Evolutionary conservation across 2,888 invertebrate species (phyloP), one percentile per base, ranked within the genome.

Genomic region (Drosophila demipolita): DNA sequence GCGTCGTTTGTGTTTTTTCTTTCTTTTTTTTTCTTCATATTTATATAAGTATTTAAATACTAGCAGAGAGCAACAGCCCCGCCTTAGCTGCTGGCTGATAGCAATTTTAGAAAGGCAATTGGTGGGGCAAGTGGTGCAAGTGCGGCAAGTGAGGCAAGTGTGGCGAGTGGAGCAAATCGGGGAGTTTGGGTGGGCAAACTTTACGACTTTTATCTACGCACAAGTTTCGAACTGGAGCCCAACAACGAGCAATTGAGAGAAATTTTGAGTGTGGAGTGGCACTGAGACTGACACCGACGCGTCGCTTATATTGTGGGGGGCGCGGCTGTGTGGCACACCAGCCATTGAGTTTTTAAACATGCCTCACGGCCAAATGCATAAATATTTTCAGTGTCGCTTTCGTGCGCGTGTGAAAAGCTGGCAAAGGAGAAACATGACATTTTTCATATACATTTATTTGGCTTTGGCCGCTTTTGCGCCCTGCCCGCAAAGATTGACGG

Each of bases 361-460:
- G 85, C 81, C 88, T 75, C 74, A 67, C 74, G 81, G 84, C 83
- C 79, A 87, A 85, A 77, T 85, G 83, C 84, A 87, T 85, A 84
- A 85, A 87, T 85, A 83, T 83, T 81, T 79, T 68, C 74, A 70
- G 53, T 73, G 78, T 49, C 70, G 48, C 33, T 32, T 64, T 42
- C 45, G 58, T 35, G 35, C 17, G 55, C 29, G 67, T 58, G 66
- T 54, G 60, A 62, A 68, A 72, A 68, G 66, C 55, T 40, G 58
- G 62, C 66, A 74, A 67, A 80, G 66, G 58, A 54, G 58, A 69
- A 75, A 80, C 83, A 77, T 75, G 82, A 70, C 78, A 87, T 80
- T 84, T 84, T 85, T 87, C 85, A 83, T 79, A 78, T 78, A 84
- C 74, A 82, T 85, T 80, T 83, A 81, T 81, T 87, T 87, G 65